Percentiles rank a stretch among this genome's conserved stretches.
Evolutionary conservation across 2,113 vertebrate genomes (phyloP).

Genomic region (Halichoerus grypus): DNA sequence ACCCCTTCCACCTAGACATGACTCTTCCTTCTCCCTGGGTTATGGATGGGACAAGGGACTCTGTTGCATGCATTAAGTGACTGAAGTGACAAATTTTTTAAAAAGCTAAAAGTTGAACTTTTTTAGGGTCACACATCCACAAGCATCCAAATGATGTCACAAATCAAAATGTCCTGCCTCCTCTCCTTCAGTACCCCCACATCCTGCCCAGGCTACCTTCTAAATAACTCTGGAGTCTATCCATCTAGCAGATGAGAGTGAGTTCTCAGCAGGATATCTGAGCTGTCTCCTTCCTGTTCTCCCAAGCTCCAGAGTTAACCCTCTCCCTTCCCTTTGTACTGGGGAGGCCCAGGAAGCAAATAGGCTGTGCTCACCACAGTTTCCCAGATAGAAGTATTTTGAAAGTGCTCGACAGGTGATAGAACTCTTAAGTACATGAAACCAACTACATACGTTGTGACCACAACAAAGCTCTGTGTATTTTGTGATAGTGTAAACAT

Average conservation of each 20-base stretch:
- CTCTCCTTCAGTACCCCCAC: background rate
- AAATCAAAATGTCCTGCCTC: background rate
- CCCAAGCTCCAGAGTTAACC: background rate
- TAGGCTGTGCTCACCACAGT: background rate
- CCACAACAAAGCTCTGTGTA: background rate
- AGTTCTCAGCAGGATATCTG: background rate
- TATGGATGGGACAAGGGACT: background rate
- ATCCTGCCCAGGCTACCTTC: background rate
- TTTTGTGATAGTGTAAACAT: background rate
- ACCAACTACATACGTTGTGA: background rate
- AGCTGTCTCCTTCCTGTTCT: background rate
- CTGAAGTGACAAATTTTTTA: background rate
- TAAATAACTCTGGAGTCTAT: background rate
- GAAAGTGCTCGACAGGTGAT: slow-evolving; percentile 11
- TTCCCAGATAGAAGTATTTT: slow-evolving; percentile 12
- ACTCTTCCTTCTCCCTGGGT: background rate
- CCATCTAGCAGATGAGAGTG: background rate
- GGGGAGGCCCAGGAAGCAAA: background rate
- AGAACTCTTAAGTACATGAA: background rate
- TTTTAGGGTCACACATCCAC: background rate
- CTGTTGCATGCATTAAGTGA: background rate
- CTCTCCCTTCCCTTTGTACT: background rate
- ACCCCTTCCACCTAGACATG: background rate
- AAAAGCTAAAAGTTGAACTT: background rate
- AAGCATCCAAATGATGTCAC: slow-evolving; percentile 27